Conservation (phyloP, 2,888 invertebrate genomes). For the Malthinus seriepunctatus region DNA sequence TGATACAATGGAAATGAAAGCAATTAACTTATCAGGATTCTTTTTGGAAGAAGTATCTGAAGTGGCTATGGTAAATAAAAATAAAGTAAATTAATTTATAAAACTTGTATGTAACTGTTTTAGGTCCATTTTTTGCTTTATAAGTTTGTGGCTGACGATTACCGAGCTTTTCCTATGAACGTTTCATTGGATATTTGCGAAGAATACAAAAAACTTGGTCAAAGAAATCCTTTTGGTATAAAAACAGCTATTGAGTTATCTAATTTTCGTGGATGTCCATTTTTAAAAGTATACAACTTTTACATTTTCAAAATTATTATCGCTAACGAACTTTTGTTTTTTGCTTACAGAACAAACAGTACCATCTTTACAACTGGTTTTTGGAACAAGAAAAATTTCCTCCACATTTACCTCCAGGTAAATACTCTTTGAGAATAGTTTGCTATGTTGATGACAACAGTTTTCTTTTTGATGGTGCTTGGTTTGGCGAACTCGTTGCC, state of each 20-base stretch:
- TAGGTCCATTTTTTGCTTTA: background rate
- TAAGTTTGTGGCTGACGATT: background rate
- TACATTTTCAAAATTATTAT: too few relatives aligned
- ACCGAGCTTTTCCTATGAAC: background rate
- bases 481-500: constrained; percentile 4
- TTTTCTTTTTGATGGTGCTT: background rate
- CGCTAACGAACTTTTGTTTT: too few relatives aligned
- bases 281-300: too few relatives aligned
- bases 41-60: background rate
- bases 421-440: constrained; percentile 4
- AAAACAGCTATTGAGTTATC: background rate
- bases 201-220: background rate
- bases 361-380: constrained; percentile 3
- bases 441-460: background rate
- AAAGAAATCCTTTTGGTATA: background rate
- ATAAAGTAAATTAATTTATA: background rate
- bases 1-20: background rate
- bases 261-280: background rate
- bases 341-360: too few relatives aligned
- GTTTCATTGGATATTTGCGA: background rate
- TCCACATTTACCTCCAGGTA: constrained; percentile 11
- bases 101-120: too few relatives aligned
- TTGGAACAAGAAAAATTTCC: constrained; percentile 13
- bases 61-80: background rate
- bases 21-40: constrained; percentile 1